Base-by-base conservation (phyloP, 2,113 vertebrate species). In the Hiodon tergisus region DNA sequence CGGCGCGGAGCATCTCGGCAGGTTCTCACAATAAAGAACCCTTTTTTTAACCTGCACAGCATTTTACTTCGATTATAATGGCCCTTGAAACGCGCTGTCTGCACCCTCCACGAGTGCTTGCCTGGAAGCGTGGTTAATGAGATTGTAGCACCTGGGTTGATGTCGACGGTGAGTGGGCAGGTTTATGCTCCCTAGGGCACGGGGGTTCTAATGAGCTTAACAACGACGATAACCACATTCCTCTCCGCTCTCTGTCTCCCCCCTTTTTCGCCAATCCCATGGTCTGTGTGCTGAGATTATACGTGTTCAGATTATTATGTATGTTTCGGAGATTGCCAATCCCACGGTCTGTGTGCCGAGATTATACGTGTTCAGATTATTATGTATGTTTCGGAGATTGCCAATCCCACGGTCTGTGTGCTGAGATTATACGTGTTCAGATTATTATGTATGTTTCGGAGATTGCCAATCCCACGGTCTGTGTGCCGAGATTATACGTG, bases 91-190 rank as follows among this genome's bases (percentile, higher is more conserved):
- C 65, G 60, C 48, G 31, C 3, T 14, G 48, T 73, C 72, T 63
- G 57, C 57, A 17, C 66, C 16, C 57, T 14, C 6, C 67, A 50
- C 13, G 58, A 17, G 57, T 31, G 58, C 9, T 4, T 47, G 8
- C 31, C 50, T 16, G 50, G 74, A 58, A 51, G 55, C 17, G 16
- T 62, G 11, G 67, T 14, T 9, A 55, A 70, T 76, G 58, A 48
- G 47, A 46, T 16, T 54, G 63, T 47, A 10, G 73, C 54, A 75
- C 65, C 65, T 68, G 51, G 58, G 62, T 51, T n/a, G 66, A 51
- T 59, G 14, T 76, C 69, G 70, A 53, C 62, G 16, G 74, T 69
- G 67, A 17, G 74, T 61, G 57, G 74, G 57, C 67, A 69, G 74
- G 67, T 53, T 69, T 70, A 51, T 48, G 52, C 51, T 59, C 16